phyloP scores from a whole-genome alignment of 1,140 invertebrate species.

The Drosophila fuyamai region DNA sequence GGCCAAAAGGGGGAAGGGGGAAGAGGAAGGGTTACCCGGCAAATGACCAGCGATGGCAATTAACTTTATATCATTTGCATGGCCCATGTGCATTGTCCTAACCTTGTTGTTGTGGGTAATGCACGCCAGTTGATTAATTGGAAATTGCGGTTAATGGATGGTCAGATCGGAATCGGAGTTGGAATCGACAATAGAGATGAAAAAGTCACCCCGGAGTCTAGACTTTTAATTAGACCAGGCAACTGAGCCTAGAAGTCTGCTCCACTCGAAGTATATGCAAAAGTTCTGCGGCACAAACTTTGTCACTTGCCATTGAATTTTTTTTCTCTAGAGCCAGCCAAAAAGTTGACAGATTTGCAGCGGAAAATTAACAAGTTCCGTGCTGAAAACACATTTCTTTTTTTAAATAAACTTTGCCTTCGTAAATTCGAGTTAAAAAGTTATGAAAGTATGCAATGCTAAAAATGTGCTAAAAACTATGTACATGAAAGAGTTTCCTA shows the following conservation, averaged over 20 bases:
- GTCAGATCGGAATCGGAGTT: conserved; percentile 51
- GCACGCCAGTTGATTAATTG: conserved; percentile 76
- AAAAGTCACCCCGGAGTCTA: conserved; percentile 60
- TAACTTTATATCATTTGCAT: conserved; percentile 81
- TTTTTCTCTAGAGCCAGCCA: conserved; percentile 22
- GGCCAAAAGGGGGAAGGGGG: not conserved
- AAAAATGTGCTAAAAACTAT: conserved; percentile 76
- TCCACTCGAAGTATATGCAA: conserved; percentile 45
- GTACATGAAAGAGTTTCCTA: conserved; percentile 33
- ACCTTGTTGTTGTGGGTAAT: conserved; percentile 50
- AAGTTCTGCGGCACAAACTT: conserved; percentile 57
- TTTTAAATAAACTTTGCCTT: conserved; percentile 65
- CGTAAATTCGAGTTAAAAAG: conserved; percentile 76
- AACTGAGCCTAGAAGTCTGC: conserved; percentile 48
- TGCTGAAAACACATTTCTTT: conserved; percentile 26
- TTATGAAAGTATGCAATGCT: conserved; percentile 69
- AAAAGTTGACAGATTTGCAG: conserved; percentile 80
- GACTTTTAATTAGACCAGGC: conserved; percentile 75
- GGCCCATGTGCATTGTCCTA: conserved; percentile 54
- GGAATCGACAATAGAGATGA: conserved; percentile 21
- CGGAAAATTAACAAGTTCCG: conserved; percentile 80
- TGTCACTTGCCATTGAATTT: conserved; percentile 68
- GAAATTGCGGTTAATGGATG: conserved; percentile 75
- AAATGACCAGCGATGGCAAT: conserved; percentile 68
- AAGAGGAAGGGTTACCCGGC: conserved; percentile 7